Evolutionary conservation across 1,140 invertebrate species (phyloP).

Genomic region (Lamellibrachia luymesi): DNA sequence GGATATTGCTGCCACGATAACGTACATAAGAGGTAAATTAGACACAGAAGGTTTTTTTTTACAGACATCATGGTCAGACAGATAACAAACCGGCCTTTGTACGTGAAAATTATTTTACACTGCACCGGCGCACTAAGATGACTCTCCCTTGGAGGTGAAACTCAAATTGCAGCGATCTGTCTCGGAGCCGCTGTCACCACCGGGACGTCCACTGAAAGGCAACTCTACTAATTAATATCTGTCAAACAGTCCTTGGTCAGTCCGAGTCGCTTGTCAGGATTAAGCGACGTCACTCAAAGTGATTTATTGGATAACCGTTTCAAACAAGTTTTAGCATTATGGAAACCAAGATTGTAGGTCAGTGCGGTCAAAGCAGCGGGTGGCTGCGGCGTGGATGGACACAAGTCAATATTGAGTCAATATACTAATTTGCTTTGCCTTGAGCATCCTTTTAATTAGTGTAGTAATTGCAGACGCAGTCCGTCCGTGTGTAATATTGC

Average conservation of each 20-base stretch:
- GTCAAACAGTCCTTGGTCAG: neutral
- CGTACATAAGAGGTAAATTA: too few relatives aligned
- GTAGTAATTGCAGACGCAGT: neutral
- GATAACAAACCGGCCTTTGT: too few relatives aligned
- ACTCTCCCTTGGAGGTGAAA: neutral
- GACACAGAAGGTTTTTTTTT: too few relatives aligned
- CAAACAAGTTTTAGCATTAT: neutral
- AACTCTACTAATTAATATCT: neutral
- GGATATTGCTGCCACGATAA: too few relatives aligned
- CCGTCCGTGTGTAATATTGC: neutral
- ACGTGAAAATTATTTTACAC: neutral
- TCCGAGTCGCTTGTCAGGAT: neutral
- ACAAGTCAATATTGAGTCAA: neutral
- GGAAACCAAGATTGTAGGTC: neutral
- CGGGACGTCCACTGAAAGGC: neutral
- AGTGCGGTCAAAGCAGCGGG: neutral
- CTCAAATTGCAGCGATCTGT: neutral
- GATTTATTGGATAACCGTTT: neutral
- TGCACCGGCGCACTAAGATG: neutral
- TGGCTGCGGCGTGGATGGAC: neutral
- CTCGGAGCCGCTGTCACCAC: neutral
- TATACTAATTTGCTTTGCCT: neutral
- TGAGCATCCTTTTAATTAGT: constrained; percentile 5
- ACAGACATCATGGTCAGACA: too few relatives aligned
- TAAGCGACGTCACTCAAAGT: neutral